These are phyloP conservation scores for Sapayoa aenigma DNA, from an alignment of 2,113 vertebrate species.

Conservation along the genomic window DNA sequence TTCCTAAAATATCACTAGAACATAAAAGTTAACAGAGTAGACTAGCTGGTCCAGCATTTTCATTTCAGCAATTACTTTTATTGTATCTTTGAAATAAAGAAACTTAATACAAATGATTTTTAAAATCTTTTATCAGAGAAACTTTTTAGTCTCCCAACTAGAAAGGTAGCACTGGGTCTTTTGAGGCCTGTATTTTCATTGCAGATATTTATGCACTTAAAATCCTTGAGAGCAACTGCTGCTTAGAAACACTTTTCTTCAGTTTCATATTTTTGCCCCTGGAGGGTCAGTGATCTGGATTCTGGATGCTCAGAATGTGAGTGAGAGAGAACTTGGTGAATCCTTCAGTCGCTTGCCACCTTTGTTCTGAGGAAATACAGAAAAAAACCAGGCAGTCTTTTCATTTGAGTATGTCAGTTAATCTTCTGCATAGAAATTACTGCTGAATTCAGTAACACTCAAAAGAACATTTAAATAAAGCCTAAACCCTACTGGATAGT, in stretches of 20 bases:
- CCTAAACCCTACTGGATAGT: neutral
- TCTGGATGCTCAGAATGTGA: neutral
- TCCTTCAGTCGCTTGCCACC: neutral
- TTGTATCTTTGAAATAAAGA: neutral
- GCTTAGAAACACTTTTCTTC: neutral
- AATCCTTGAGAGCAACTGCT: neutral
- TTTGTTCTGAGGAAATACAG: neutral
- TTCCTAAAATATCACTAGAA: neutral
- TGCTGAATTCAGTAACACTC: neutral
- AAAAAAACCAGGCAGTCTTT: neutral
- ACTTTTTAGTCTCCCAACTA: neutral
- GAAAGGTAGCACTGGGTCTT: neutral
- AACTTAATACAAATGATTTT: neutral
- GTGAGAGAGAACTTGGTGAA: neutral
- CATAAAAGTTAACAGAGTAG: neutral
- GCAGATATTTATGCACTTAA: neutral
- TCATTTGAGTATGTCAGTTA: neutral
- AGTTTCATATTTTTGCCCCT: neutral
- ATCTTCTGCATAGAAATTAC: neutral
- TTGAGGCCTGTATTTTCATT: neutral
- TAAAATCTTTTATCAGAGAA: neutral
- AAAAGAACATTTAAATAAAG: neutral
- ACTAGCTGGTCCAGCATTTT: neutral
- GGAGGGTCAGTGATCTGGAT: neutral
- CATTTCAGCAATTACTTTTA: neutral